Evolutionary conservation across 2,113 vertebrate species (phyloP).

Genomic region (Rhodinocichla rosea): DNA sequence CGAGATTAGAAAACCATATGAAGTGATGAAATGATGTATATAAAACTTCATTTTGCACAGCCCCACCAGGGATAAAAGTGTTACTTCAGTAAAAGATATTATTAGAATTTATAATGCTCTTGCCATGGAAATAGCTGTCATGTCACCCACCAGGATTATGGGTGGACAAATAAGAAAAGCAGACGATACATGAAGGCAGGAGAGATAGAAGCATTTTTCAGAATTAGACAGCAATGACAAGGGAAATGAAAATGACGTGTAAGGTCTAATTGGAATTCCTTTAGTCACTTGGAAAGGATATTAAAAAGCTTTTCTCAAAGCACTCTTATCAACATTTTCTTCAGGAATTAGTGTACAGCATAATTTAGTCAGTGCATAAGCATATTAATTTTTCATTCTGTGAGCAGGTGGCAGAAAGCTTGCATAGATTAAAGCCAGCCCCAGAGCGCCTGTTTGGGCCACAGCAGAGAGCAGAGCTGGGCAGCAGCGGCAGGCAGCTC

Average conservation of each 20-base stretch:
- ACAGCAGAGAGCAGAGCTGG: neutral
- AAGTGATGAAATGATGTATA: neutral
- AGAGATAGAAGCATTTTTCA: slow-evolving; percentile 34
- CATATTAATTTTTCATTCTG: slow-evolving; percentile 47
- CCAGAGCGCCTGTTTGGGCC: neutral
- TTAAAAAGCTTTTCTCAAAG: slow-evolving; percentile 42
- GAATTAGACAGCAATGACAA: slow-evolving; percentile 37
- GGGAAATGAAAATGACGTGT: slow-evolving; percentile 37
- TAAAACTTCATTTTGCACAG: neutral
- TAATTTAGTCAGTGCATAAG: slow-evolving; percentile 47
- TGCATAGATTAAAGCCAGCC: neutral
- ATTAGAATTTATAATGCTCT: slow-evolving; percentile 45
- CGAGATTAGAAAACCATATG: neutral
- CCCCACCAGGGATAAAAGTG: neutral
- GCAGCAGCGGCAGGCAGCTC: neutral
- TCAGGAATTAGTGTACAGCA: slow-evolving; percentile 45
- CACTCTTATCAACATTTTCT: slow-evolving; percentile 54
- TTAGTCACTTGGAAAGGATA: slow-evolving; percentile 41
- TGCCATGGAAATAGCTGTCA: slow-evolving; percentile 48
- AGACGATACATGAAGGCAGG: slow-evolving; percentile 11
- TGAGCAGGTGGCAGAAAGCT: neutral
- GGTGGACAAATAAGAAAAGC: slow-evolving; percentile 41
- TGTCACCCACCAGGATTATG: slow-evolving; percentile 27
- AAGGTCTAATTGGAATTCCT: slow-evolving; percentile 56
- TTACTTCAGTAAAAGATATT: slow-evolving; percentile 14